These are phyloP conservation scores for Trichopoda pennipes DNA, from an alignment of 2,888 invertebrate genomes.

Conservation along the genomic window DNA sequence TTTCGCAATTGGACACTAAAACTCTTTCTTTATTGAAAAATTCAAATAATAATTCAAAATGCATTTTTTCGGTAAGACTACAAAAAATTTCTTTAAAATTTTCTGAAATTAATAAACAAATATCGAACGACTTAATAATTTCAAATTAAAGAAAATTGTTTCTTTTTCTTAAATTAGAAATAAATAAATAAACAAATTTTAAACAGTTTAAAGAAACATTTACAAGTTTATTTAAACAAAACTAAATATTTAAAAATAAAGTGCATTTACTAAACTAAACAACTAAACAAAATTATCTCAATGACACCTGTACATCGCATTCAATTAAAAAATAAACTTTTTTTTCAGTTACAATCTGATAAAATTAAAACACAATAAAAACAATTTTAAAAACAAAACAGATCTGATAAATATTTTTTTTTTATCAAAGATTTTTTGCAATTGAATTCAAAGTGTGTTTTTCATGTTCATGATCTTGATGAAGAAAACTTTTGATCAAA, in stretches of 20 bases:
- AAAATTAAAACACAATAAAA: slow-evolving; percentile 28
- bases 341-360: slow-evolving; percentile 22
- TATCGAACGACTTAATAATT: neutral
- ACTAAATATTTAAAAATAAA: slow-evolving; percentile 1
- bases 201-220: neutral
- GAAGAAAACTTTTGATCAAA: slow-evolving; percentile 26
- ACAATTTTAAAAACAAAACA: slow-evolving; percentile 13
- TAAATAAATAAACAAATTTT: neutral
- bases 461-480: slow-evolving; percentile 41
- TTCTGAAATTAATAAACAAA: neutral
- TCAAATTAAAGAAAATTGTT: neutral
- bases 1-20: no score
- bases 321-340: slow-evolving; percentile 38
- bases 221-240: neutral
- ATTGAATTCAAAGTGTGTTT: slow-evolving; percentile 5
- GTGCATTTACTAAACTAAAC: neutral
- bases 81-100: neutral
- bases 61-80: neutral
- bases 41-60: neutral
- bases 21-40: neutral
- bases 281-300: slow-evolving; percentile 28
- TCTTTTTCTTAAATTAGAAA: neutral
- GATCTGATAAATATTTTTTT: slow-evolving; percentile 8
- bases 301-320: slow-evolving; percentile 54
- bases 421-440: neutral